Percentiles rank a stretch among this genome's conserved stretches.
Conservation (phyloP, 2,888 invertebrate genomes). For the Eupelmus urozonus region DNA sequence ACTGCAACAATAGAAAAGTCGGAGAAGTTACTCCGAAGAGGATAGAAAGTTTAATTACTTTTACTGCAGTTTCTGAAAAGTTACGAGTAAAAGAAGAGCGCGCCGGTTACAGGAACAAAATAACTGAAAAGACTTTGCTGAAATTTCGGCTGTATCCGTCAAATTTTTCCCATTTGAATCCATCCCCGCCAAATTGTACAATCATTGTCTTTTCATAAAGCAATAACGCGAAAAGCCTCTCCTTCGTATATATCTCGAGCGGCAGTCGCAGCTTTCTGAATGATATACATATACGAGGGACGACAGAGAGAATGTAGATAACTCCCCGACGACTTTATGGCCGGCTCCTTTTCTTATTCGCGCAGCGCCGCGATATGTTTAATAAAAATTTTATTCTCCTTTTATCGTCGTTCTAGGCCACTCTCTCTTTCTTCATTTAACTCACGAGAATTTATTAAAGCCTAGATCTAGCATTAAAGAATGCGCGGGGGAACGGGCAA, state of each 20-base stretch:
- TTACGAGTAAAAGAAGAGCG: no score
- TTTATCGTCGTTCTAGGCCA: slow-evolving; percentile 24
- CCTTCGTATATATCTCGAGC: neutral
- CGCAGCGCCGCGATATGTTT: slow-evolving; percentile 37
- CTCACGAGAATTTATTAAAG: slow-evolving; percentile 54
- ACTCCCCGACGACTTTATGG: slow-evolving; percentile 36
- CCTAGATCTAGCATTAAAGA: slow-evolving; percentile 9
- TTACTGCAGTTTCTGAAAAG: no score
- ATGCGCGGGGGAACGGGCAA: no score
- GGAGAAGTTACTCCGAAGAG: no score
- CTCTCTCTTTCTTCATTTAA: slow-evolving; percentile 45
- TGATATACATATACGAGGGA: neutral
- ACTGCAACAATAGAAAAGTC: no score
- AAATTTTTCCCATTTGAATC: no score
- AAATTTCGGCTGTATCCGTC: no score
- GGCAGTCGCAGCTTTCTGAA: neutral
- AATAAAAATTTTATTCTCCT: slow-evolving; percentile 50
- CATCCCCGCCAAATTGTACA: neutral
- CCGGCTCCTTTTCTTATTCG: neutral
- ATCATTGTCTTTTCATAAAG: slow-evolving; percentile 18
- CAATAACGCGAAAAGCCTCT: neutral
- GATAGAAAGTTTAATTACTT: no score
- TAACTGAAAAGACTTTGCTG: no score
- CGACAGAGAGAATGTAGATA: slow-evolving; percentile 12
- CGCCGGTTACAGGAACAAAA: no score